Evolutionary conservation across 2,113 vertebrate species (phyloP).

Genomic region (Chroicocephalus ridibundus): DNA sequence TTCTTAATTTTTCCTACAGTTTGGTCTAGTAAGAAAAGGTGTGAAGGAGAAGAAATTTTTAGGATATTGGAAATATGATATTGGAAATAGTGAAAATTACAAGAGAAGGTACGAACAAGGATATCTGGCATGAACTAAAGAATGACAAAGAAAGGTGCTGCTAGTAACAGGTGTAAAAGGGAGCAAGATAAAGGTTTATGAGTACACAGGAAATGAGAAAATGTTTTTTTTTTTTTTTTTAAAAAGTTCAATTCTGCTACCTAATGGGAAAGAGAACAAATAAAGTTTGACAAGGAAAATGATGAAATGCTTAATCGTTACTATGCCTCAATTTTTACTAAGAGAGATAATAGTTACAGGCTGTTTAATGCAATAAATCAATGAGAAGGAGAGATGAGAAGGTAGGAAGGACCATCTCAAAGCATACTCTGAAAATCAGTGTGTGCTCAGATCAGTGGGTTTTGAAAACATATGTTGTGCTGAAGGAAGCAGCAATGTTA

Average conservation of each 20-base stretch:
- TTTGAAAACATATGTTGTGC: neutral
- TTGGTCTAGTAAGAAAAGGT: neutral
- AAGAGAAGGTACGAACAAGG: neutral
- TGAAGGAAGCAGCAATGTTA: neutral
- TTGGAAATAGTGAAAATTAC: neutral
- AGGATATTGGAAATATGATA: neutral
- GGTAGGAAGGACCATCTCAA: neutral
- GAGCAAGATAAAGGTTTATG: neutral
- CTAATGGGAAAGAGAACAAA: constrained; percentile 37
- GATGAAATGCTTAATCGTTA: neutral
- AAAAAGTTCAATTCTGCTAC: neutral
- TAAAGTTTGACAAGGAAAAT: constrained; percentile 3
- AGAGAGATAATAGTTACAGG: constrained; percentile 24
- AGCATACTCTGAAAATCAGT: neutral
- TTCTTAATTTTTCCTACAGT: constrained; percentile 11
- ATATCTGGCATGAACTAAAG: neutral
- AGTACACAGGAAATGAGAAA: neutral
- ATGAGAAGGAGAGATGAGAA: neutral
- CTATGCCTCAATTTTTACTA: neutral
- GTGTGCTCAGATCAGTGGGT: neutral
- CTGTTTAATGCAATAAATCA: constrained; percentile 35
- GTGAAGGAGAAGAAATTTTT: constrained; percentile 15
- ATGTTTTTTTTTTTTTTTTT: neutral
- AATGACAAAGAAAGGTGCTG: neutral
- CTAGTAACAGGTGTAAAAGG: neutral